Conservation (phyloP, 2,113 vertebrate species). For the Pterocles gutturalis region DNA sequence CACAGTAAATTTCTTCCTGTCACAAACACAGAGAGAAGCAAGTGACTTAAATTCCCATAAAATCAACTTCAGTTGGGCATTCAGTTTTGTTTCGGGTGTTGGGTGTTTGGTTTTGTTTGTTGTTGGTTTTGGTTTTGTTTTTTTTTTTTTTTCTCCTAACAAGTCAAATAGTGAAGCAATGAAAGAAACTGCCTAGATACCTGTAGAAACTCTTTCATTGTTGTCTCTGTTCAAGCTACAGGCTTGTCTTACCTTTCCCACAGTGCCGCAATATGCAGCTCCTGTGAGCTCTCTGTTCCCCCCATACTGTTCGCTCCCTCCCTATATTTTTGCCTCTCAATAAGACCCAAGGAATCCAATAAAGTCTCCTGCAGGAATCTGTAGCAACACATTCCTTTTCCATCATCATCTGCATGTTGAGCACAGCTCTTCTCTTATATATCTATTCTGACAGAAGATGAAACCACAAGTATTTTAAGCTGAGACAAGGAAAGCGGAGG, state of each 20-base stretch:
- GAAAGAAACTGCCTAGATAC: conserved; percentile 25
- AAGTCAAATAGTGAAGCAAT: neutral
- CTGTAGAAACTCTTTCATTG: neutral
- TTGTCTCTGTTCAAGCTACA: conserved; percentile 24
- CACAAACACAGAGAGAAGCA: neutral
- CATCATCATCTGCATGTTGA: conserved; percentile 47
- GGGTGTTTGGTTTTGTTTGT: neutral
- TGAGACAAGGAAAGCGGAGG: conserved; percentile 73
- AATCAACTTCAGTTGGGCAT: neutral
- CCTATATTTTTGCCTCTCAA: neutral
- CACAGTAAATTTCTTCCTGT: neutral
- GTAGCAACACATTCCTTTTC: conserved; percentile 65
- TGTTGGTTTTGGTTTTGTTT: neutral
- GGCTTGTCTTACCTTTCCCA: conserved; percentile 38
- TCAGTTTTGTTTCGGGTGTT: neutral
- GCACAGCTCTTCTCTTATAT: conserved; percentile 45
- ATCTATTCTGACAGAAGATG: conserved; percentile 73
- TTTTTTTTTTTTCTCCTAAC: neutral
- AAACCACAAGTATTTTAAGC: conserved; percentile 81
- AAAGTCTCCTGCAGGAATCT: conserved; percentile 52
- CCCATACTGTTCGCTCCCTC: neutral
- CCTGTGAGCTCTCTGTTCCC: neutral
- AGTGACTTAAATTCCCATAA: neutral
- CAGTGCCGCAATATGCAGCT: neutral
- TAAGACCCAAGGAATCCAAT: conserved; percentile 35